Evolutionary conservation across 1,140 invertebrate genomes (phyloP).

Genomic region (Trichonephila inaurata): DNA sequence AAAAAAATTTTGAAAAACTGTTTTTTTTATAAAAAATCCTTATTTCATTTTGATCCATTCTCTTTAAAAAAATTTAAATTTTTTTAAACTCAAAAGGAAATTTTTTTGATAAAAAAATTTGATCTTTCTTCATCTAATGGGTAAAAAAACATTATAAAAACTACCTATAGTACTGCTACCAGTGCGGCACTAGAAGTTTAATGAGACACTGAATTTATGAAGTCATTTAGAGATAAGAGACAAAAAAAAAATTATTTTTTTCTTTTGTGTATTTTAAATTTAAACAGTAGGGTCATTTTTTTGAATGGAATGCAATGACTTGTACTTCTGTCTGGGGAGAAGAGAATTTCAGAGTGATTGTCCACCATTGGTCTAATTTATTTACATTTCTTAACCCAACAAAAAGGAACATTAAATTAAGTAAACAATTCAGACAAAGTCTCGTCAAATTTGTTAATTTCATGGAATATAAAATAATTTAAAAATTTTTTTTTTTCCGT

Average conservation of each 20-base stretch:
- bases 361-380: background rate
- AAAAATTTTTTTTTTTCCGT: too few species aligned
- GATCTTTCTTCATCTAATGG: background rate
- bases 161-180: background rate
- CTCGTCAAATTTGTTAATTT: too few species aligned
- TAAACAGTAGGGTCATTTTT: background rate
- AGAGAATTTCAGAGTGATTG: background rate
- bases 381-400: background rate
- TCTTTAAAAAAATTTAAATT: background rate
- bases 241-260: background rate
- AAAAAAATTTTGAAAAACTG: background rate
- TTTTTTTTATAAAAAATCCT: background rate
- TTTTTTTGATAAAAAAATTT: background rate
- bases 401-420: background rate
- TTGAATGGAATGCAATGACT: background rate
- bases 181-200: background rate
- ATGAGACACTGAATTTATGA: background rate
- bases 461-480: too few species aligned
- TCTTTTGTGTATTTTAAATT: background rate
- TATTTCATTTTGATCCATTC: background rate
- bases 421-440: too few species aligned
- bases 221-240: background rate
- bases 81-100: background rate
- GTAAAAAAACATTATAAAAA: background rate
- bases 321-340: background rate